Evolutionary conservation across 2,797 vertebrate genomes (phyloP), one percentile per base, ranked within the genome.

Genomic region (Knipowitschia caucasica): DNA sequence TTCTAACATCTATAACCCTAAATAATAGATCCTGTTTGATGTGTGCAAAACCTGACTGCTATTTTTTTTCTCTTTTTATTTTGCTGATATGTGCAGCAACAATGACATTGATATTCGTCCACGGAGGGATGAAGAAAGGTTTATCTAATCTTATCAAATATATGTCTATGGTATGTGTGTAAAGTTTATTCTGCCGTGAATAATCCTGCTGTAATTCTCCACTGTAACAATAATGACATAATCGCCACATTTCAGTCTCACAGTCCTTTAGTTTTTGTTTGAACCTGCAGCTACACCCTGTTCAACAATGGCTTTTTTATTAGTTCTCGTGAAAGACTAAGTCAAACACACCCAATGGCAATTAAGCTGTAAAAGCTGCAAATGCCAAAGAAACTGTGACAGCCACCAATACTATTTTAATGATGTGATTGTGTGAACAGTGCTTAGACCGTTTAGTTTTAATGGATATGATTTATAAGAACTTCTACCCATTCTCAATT

Each of bases 101-200:
- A n/a, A n/a, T n/a, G n/a, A n/a, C n/a, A n/a, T n/a, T n/a, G n/a
- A n/a, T n/a, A n/a, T n/a, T n/a, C n/a, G n/a, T n/a, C n/a, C n/a
- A n/a, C n/a, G n/a, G n/a, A n/a, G n/a, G n/a, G n/a, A n/a, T n/a
- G n/a, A n/a, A n/a, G n/a, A n/a, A n/a, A n/a, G n/a, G n/a, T n/a
- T n/a, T n/a, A n/a, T n/a, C n/a, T n/a, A n/a, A n/a, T n/a, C 64
- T 81, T 76, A 75, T 77, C 68, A 12, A 1, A 4, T 44, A 30
- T 45, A 59, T 58, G 38, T 56, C n/a, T n/a, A 64, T 68, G 56
- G 62, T 52, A 74, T 58, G 64, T 33, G 56, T 30, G 55, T 66
- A 64, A 71, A 53, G 56, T 54, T 46, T 43, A 61, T 59, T 59
- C 64, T 56, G 56, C 61, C 40, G 59, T 30, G 50, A 11, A 39